Conservation (phyloP, 2,888 invertebrate species). For the Masnerella sp. region DNA sequence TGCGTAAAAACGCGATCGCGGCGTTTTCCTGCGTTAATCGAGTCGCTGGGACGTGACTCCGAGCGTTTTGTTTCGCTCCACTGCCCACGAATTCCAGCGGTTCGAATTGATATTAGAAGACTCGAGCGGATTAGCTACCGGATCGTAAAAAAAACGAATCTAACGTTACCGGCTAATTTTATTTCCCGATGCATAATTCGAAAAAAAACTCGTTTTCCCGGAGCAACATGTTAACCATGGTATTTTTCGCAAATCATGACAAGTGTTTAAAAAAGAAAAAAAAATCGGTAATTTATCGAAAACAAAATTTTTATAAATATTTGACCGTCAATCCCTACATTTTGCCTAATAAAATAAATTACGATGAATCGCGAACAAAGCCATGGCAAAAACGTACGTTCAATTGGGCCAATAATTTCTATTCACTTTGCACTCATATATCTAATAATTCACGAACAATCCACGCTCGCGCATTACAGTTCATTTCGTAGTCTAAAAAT, state of each 20-base stretch:
- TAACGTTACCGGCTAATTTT: constrained; percentile 38
- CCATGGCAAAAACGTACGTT: too few relatives aligned
- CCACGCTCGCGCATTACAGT: not conserved
- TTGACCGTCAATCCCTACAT: too few relatives aligned
- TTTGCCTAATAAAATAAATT: too few relatives aligned
- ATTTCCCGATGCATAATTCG: constrained; percentile 34
- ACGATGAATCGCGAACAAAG: too few relatives aligned
- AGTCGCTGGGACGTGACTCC: constrained; percentile 28
- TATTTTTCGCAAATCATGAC: too few relatives aligned
- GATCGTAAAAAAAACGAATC: constrained; percentile 36
- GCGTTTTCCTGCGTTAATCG: constrained; percentile 40
- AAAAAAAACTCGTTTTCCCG: constrained; percentile 5
- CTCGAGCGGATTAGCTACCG: constrained; percentile 31
- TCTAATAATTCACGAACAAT: not conserved
- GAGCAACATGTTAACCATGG: too few relatives aligned
- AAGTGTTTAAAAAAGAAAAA: too few relatives aligned
- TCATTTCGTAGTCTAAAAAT: constrained; percentile 7
- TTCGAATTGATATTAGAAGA: constrained; percentile 53
- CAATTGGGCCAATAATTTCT: not conserved
- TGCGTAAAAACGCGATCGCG: constrained; percentile 42
- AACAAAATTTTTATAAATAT: too few relatives aligned
- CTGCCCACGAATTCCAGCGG: constrained; percentile 45
- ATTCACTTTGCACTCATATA: not conserved
- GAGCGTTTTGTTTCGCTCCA: constrained; percentile 46
- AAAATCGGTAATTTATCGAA: too few relatives aligned